Percentiles rank a stretch among this genome's conserved stretches.
Conservation (phyloP, 1,140 invertebrate genomes). For the Diorhabda elongata region DNA sequence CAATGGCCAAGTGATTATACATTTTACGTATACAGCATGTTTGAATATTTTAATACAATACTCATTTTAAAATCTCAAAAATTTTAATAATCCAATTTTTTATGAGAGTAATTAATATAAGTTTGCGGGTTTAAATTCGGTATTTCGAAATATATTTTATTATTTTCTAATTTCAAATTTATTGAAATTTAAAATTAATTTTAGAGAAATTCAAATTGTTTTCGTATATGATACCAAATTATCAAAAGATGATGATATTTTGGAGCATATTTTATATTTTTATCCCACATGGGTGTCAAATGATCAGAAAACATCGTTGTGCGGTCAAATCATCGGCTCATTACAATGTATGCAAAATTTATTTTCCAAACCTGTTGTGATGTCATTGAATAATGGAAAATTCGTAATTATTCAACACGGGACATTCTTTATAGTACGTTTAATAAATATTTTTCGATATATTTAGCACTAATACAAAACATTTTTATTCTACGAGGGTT, state of each 20-base stretch:
- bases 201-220: slow-evolving; percentile 80
- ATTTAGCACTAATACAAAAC: no score
- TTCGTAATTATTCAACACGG: slow-evolving; percentile 76
- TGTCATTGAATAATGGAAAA: slow-evolving; percentile 77
- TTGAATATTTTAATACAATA: no score
- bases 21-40: no score
- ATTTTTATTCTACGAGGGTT: no score
- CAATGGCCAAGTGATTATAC: no score
- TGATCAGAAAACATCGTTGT: slow-evolving; percentile 71
- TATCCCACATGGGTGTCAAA: slow-evolving; percentile 82
- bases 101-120: no score
- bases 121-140: no score
- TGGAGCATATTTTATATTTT: slow-evolving; percentile 81
- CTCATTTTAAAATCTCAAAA: no score
- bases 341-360: slow-evolving; percentile 69
- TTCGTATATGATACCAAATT: slow-evolving; percentile 81
- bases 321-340: slow-evolving; percentile 78
- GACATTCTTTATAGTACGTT: slow-evolving; percentile 69
- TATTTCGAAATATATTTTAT: no score
- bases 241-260: slow-evolving; percentile 79
- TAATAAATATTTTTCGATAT: background rate
- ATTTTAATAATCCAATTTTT: no score
- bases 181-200: slow-evolving; percentile 30
- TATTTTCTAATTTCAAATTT: no score
- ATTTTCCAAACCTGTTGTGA: slow-evolving; percentile 67